Evolutionary conservation across 2,797 vertebrate genomes (phyloP), one percentile per base, ranked within the genome.

Genomic region (Phrynocephalus guinanensis): DNA sequence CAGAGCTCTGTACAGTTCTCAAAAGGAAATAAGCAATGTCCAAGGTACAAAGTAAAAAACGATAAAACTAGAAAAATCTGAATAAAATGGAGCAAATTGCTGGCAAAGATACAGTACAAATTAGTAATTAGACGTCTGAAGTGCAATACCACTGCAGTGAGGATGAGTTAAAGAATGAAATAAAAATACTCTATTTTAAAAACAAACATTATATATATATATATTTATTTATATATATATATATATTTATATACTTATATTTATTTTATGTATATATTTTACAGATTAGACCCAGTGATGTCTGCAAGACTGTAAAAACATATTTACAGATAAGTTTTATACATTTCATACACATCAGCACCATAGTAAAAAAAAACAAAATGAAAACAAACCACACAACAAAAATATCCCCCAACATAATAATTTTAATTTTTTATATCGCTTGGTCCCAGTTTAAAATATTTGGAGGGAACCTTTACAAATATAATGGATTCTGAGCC

Each of bases 151-250:
- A 97, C 97, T 97, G 98, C 97, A 98, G 97, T 95, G 97, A 98
- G 97, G 98, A 98, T 97, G 97, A 97, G 97, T 98, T 97, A 96
- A 97, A 97, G 98, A 96, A 97, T 96, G 97, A 99, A 99, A 99
- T 99, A 98, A 99, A 99, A 99, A 99, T 99, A 99, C 98, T 99
- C 98, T 99, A 98, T 99, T 98, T 98, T 98, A 97, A 99, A 97
- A 99, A 99, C 98, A 98, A 99, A 99, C 98, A 98, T 98, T 98
- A 97, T 96, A 95, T 97, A 97, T 97, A 95, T 96, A 44, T 44
- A 88, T 95, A 92, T 94, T 95, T 96, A 91, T 96, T 95, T 96
- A 91, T 96, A 66, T 87, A 50, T 86, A n/a, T n/a, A 82, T 77
- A 44, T 84, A 76, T 44, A 38, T 94, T 90, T 94, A 95, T 94